These are phyloP conservation scores for Spodoptera frugiperda DNA, from an alignment of 1,140 invertebrate species.

Conservation along the genomic window DNA sequence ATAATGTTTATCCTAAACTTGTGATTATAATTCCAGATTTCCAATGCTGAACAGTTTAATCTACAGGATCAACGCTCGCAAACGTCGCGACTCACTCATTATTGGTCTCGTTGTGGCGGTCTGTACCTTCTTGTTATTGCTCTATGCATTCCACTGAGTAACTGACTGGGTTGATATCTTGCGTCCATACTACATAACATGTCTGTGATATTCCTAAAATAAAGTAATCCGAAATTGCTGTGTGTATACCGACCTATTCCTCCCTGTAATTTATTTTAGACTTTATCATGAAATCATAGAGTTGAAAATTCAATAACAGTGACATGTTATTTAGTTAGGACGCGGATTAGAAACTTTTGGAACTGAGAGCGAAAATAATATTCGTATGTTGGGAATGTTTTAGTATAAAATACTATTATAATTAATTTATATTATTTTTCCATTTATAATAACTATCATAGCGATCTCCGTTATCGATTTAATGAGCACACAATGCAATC, in stretches of 20 bases:
- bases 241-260: neutral
- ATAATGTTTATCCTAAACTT: neutral
- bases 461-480: slow-evolving; percentile 22
- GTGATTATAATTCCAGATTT: slow-evolving; percentile 85
- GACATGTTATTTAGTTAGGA: too few species aligned
- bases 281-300: too few species aligned
- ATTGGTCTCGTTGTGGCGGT: slow-evolving; percentile 93
- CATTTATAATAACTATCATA: slow-evolving; percentile 8
- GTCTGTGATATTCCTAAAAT: too few species aligned
- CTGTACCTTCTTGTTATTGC: slow-evolving; percentile 94
- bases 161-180: too few species aligned
- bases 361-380: neutral
- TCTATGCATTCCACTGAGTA: slow-evolving; percentile 92
- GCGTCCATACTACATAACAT: too few species aligned
- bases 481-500: neutral
- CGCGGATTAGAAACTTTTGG: too few species aligned
- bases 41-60: slow-evolving; percentile 96
- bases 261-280: neutral
- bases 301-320: too few species aligned
- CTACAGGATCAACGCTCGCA: slow-evolving; percentile 96
- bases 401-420: neutral
- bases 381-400: slow-evolving; percentile 4
- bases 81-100: slow-evolving; percentile 96
- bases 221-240: too few species aligned
- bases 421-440: neutral